These are phyloP conservation scores for Mus minutoides DNA, from an alignment of 2,797 vertebrate species.

Conservation along the genomic window DNA sequence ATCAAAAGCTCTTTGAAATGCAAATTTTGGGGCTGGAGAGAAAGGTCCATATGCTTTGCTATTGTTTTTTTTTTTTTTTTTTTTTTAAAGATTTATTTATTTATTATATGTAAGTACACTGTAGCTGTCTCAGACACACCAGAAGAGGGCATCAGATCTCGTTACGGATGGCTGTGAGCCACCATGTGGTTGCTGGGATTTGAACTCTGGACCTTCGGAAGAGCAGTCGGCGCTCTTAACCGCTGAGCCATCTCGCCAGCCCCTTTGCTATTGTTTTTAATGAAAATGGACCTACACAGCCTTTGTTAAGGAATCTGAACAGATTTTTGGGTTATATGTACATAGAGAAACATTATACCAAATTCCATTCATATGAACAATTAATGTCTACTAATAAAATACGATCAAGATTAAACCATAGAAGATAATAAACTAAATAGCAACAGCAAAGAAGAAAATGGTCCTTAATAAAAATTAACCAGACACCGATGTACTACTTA, in stretches of 20 bases:
- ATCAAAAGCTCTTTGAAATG: slow-evolving; percentile 58
- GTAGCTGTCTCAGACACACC: no score
- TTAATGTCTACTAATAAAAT: neutral
- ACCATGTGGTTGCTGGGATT: no score
- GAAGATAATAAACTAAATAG: neutral
- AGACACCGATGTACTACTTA: neutral
- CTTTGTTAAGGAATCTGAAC: neutral
- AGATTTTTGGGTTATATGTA: neutral
- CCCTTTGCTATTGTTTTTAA: neutral
- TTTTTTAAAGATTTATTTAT: no score
- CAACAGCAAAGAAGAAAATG: slow-evolving; percentile 43
- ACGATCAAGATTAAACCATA: neutral
- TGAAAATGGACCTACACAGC: neutral
- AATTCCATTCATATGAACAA: neutral
- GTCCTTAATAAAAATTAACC: neutral
- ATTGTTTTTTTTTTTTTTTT: slow-evolving; percentile 18
- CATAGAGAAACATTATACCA: neutral
- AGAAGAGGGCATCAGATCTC: no score
- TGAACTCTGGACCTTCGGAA: no score
- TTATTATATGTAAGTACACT: no score
- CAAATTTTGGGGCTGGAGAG: neutral
- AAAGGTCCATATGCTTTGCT: neutral
- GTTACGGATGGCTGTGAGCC: no score
- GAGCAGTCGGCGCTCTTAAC: no score
- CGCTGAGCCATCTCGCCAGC: no score